Evolutionary conservation across 1,140 invertebrate genomes (phyloP).

Genomic region (Drosophila murphyi): DNA sequence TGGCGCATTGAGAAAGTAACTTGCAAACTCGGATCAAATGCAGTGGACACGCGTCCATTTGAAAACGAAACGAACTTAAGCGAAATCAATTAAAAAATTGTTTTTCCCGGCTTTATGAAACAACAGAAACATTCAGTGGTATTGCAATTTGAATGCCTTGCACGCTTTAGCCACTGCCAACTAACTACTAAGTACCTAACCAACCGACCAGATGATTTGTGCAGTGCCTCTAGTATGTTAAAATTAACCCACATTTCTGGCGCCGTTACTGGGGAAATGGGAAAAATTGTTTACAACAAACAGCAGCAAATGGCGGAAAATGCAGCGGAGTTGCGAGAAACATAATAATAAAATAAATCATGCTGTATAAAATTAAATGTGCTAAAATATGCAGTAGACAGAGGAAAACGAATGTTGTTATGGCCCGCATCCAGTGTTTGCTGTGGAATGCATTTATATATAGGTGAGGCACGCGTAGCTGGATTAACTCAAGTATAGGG

Average conservation of each 20-base stretch:
- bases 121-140: constrained; percentile 44
- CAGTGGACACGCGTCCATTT: constrained; percentile 60
- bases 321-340: constrained; percentile 6
- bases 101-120: constrained; percentile 45
- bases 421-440: constrained; percentile 39
- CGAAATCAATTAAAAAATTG: constrained; percentile 68
- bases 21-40: constrained; percentile 18
- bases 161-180: constrained; percentile 14
- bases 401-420: constrained; percentile 30
- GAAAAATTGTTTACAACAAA: constrained; percentile 50
- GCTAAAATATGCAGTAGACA: constrained; percentile 10
- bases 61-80: constrained; percentile 50
- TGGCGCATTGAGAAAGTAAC: constrained; percentile 52
- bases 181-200: constrained; percentile 16
- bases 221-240: constrained; percentile 17
- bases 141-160: constrained; percentile 43
- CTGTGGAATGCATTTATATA: constrained; percentile 55
- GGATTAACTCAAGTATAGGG: constrained; percentile 23
- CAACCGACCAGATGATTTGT: constrained; percentile 45
- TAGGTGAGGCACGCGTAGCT: constrained; percentile 47
- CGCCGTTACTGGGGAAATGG: constrained; percentile 29
- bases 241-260: constrained; percentile 46
- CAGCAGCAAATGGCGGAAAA: constrained; percentile 38
- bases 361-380: constrained; percentile 63
- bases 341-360: constrained; percentile 33